Evolutionary conservation across 2,113 vertebrate genomes (phyloP), one percentile per base, ranked within the genome.

Genomic region (Odontesthes bonariensis): DNA sequence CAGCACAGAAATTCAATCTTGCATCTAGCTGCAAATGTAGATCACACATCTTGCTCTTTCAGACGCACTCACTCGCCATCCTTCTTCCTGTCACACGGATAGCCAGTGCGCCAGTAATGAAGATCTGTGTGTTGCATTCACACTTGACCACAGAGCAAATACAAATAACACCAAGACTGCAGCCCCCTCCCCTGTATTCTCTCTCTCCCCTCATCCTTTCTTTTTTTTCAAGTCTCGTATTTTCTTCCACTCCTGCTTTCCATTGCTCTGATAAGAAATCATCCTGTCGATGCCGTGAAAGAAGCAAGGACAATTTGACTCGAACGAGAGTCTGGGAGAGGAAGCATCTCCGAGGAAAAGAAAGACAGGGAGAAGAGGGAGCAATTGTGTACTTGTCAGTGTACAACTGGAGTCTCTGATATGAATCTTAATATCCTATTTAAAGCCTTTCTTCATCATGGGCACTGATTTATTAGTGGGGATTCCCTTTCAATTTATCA

Each of bases 401-500:
- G 22, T 71, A 80, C 70, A 74, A 75, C 77, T 61, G 33, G 70
- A 84, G 85, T 62, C 89, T 77, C 75, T 85, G 91, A 93, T 92
- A 92, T 92, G 89, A 93, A 93, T 93, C 92, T 94, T 91, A 91
- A 93, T 92, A 91, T 92, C 87, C 90, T 89, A 91, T 91, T 92
- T 90, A 93, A 91, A 85, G 84, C 77, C 82, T 91, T 91, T 93
- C 88, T 92, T 94, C 91, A 92, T 93, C 89, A 92, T 53, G 13
- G 64, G 32, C 62, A 19, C 70, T 91, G 92, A 92, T 93, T 93
- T 92, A 93, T 93, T 92, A 90, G 77, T 57, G 0, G 67, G 80
- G 70, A 75, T 88, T 85, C 76, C 87, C 82, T 75, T 77, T 71
- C 88, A 83, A 91, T 93, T 92, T 63, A 89, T 93, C 91, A 92